Evolutionary conservation across 2,113 vertebrate species (phyloP), one percentile per base, ranked within the genome.

Genomic region (Embiotoca jacksoni): DNA sequence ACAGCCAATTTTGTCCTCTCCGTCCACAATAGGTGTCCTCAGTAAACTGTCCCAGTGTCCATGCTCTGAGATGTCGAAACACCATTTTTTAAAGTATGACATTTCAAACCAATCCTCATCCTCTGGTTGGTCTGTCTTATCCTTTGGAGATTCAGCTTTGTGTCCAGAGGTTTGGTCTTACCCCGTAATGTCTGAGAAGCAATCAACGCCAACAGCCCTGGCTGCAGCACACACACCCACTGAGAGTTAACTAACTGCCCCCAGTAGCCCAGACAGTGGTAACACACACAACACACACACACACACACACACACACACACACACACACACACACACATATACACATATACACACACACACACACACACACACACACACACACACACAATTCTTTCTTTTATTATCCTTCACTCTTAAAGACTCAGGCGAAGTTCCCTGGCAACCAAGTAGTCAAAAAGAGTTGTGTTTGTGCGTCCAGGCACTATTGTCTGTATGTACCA

Each of bases 391-490:
- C 88, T 85, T 87, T 68, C 74, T 90, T 92, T 93, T 92, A 91
- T 89, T 87, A 89, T 76, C 70, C 75, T 62, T 81, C 77, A 89
- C 89, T 86, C 83, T 90, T 83, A 90, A 94, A 92, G 90, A 86
- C 82, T 84, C 66, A 0, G 77, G 76, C 82, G 41, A 92, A 89
- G 94, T 95, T 89, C 93, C 93, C 92, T 84, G 88, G 94, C 93
- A 95, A 95, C 94, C 80, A 77, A 74, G 69, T 70, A 64, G 64
- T 75, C 81, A 90, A 90, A 92, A 89, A 87, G 73, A 84, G 77
- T 86, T 84, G 84, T 86, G 85, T 92, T 91, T 91, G 85, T 73
- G 79, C 69, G 86, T 85, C 73, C 83, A 75, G 52, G 61, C 72
- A 37, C 49, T 72, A 72, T 74, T 55, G 80, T 72, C 37, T 75